Conservation (phyloP, 2,113 vertebrate genomes). For the Tachuris rubrigastra region DNA sequence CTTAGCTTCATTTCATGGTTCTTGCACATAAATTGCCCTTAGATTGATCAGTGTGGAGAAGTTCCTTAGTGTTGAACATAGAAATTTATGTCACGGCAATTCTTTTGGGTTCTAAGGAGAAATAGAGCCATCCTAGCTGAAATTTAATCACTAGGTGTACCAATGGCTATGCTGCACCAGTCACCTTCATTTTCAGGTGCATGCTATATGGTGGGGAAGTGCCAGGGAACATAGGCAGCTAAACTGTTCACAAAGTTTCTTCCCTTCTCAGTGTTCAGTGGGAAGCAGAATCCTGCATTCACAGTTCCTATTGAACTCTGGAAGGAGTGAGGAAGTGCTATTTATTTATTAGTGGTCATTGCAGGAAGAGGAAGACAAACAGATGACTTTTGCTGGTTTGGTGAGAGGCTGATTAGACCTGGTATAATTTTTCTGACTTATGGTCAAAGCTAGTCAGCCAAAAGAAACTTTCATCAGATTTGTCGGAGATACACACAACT, state of each 20-base stretch:
- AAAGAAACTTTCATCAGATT: neutral
- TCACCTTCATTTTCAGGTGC: neutral
- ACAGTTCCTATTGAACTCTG: neutral
- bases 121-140: constrained; percentile 13
- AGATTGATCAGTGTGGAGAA: constrained; percentile 43
- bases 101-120: neutral
- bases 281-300: neutral
- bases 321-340: neutral
- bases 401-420: neutral
- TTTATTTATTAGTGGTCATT: neutral
- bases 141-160: neutral
- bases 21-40: constrained; percentile 67
- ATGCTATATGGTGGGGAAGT: neutral
- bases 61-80: neutral
- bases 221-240: neutral
- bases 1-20: constrained; percentile 66
- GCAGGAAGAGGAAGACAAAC: neutral
- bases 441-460: neutral
- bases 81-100: constrained; percentile 19
- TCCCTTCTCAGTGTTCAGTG: neutral
- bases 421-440: neutral
- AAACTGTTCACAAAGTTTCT: neutral
- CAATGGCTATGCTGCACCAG: neutral
- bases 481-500: neutral
- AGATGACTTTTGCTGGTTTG: neutral